Conservation (phyloP, 1,140 invertebrate species). For the Steinernema feltiae region DNA sequence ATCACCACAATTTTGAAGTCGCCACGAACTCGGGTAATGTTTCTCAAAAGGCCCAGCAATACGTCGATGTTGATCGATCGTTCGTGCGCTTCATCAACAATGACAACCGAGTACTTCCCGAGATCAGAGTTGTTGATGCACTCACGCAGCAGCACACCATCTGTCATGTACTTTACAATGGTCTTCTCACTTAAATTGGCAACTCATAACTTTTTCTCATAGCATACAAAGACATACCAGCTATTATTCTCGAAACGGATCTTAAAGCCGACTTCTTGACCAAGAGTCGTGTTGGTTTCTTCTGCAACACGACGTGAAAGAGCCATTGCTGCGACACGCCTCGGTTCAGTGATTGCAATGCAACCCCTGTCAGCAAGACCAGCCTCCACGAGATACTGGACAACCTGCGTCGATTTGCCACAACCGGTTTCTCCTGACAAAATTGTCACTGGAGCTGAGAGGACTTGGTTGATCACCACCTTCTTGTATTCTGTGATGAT, state of each 20-base stretch:
- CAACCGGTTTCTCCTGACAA: constrained; percentile 89
- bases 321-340: constrained; percentile 80
- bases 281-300: constrained; percentile 74
- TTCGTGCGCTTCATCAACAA: constrained; percentile 96
- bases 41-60: constrained; percentile 56
- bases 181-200: constrained; percentile 1
- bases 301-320: constrained; percentile 82
- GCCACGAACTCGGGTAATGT: constrained; percentile 82
- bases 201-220: constrained; percentile 73
- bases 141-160: constrained; percentile 43
- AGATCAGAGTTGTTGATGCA: constrained; percentile 44
- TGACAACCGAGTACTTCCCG: constrained; percentile 67
- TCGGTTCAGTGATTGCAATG: constrained; percentile 82
- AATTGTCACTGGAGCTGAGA: constrained; percentile 59
- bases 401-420: constrained; percentile 92
- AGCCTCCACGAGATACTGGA: constrained; percentile 79
- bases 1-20: constrained; percentile 84
- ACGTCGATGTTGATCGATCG: constrained; percentile 72
- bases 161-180: background rate
- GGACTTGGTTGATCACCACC: background rate
- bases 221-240: background rate
- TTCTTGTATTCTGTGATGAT: constrained; percentile 11
- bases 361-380: constrained; percentile 70
- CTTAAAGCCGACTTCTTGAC: constrained; percentile 78
- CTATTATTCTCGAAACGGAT: constrained; percentile 81